Conservation (phyloP, 2,113 vertebrate genomes). For the Nipponia nippon region DNA sequence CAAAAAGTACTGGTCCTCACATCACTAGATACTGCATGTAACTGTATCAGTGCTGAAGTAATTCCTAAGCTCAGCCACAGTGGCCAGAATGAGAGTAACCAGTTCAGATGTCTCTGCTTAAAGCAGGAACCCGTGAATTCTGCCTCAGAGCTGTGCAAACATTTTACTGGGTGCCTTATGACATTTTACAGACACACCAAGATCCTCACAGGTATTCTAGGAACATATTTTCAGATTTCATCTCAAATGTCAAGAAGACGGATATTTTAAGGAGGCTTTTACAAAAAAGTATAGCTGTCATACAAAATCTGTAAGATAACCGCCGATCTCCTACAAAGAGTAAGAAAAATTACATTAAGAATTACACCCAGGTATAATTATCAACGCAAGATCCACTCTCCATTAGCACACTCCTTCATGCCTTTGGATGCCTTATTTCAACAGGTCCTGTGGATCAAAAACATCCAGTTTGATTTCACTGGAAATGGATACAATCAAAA, state of each 20-base stretch:
- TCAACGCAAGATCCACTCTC: background rate
- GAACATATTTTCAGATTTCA: background rate
- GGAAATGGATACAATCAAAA: background rate
- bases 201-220: background rate
- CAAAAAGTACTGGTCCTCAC: background rate
- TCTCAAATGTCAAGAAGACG: background rate
- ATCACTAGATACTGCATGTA: background rate
- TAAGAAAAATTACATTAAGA: background rate
- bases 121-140: background rate
- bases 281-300: background rate
- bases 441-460: background rate
- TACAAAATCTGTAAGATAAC: background rate
- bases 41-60: background rate
- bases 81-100: background rate
- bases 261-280: background rate
- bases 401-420: background rate
- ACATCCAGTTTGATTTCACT: background rate
- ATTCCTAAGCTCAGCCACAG: background rate
- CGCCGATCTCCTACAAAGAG: background rate
- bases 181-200: background rate
- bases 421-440: background rate
- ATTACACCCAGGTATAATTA: background rate
- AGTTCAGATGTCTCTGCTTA: background rate
- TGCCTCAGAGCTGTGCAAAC: background rate
- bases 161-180: background rate